Conservation (phyloP, 2,113 vertebrate genomes). For the Loxodonta africana region DNA sequence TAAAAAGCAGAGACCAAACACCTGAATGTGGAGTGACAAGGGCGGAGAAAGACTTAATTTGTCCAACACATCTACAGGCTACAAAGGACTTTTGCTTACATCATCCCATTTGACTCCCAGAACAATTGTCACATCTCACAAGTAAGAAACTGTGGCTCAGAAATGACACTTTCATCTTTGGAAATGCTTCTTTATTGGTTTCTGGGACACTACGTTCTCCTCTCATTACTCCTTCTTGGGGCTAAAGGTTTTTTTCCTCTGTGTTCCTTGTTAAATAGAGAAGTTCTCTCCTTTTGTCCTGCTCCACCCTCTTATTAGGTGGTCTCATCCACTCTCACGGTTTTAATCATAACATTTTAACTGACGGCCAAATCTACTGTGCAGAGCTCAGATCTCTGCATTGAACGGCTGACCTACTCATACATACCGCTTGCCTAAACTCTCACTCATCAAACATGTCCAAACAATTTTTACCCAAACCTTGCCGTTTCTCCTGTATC, state of each 20-base stretch:
- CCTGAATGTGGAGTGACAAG: not conserved
- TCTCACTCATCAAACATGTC: not conserved
- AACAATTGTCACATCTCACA: not conserved
- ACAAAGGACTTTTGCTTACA: not conserved
- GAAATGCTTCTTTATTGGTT: not conserved
- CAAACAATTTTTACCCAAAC: not conserved
- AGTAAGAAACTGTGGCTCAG: not conserved
- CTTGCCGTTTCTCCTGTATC: not conserved
- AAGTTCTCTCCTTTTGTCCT: not conserved
- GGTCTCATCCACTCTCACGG: too few relatives aligned
- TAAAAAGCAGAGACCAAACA: not conserved
- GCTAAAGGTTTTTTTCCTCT: not conserved
- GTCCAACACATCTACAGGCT: not conserved
- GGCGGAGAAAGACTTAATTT: not conserved
- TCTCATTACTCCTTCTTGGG: too few relatives aligned
- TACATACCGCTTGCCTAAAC: too few relatives aligned
- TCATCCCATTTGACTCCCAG: not conserved
- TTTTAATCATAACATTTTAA: too few relatives aligned
- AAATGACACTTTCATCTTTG: accelerated
- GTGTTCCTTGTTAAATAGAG: not conserved
- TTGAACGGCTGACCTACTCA: not conserved
- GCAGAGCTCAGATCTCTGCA: not conserved
- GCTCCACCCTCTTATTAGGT: not conserved
- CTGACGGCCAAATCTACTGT: not conserved
- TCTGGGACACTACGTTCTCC: not conserved